A percentile compares a stretch with the other conserved stretches of the same genome.
phyloP scores from a whole-genome alignment of 2,888 invertebrate genomes.

The Apodemia mormo region DNA sequence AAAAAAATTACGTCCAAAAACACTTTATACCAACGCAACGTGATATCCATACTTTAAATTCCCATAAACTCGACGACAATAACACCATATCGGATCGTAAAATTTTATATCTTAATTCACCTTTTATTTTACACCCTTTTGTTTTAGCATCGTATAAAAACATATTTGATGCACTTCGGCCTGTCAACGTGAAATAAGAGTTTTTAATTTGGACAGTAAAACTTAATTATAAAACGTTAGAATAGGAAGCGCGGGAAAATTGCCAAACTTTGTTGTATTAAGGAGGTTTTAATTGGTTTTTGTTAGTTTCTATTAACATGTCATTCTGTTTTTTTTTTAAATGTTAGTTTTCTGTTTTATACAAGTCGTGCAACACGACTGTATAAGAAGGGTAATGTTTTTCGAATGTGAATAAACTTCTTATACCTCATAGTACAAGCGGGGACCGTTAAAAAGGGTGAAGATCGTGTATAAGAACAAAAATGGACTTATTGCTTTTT shows the following conservation, averaged over 20 bases:
- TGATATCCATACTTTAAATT: slow-evolving; percentile 61
- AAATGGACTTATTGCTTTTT: no score
- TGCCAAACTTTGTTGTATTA: background rate
- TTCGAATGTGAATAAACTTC: no score
- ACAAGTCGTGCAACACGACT: no score
- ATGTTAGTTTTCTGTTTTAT: no score
- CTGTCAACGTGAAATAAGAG: slow-evolving; percentile 25
- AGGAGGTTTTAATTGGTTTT: no score
- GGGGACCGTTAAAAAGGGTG: no score
- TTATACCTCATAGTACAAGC: no score
- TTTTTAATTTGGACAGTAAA: slow-evolving; percentile 44
- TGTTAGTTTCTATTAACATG: no score
- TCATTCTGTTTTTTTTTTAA: no score
- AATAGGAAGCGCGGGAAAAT: slow-evolving; percentile 23
- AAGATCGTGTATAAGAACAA: no score
- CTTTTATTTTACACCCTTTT: slow-evolving; percentile 47
- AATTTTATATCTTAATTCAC: slow-evolving; percentile 74
- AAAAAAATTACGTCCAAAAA: background rate
- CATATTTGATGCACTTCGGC: background rate
- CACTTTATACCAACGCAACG: slow-evolving; percentile 40
- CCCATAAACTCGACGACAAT: slow-evolving; percentile 66
- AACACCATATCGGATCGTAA: slow-evolving; percentile 69
- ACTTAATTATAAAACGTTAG: slow-evolving; percentile 24
- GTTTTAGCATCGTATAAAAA: slow-evolving; percentile 40
- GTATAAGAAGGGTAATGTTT: no score